Evolutionary conservation across 2,797 vertebrate genomes (phyloP).

Genomic region (Loris lydekkerianus): DNA sequence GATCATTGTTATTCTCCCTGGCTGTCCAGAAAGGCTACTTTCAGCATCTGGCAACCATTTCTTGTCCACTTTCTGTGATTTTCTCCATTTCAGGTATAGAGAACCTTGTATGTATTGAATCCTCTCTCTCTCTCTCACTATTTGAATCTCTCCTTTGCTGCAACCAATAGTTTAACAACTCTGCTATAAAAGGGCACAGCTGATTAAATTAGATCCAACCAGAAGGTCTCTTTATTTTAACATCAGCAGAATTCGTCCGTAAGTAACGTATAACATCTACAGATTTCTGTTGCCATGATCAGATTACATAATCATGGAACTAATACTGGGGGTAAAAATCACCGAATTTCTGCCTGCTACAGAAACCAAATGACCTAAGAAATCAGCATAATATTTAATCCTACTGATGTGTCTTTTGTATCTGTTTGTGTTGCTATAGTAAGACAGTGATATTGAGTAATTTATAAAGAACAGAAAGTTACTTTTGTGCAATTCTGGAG

Average conservation of each 20-base stretch:
- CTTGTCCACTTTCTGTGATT: neutral
- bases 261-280: neutral
- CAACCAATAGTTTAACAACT: neutral
- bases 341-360: neutral
- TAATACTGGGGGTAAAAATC: neutral
- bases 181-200: neutral
- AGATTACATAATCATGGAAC: fast-evolving
- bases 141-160: neutral
- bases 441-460: neutral
- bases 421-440: neutral
- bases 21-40: neutral
- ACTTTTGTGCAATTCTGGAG: neutral
- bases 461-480: neutral
- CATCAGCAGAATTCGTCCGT: neutral
- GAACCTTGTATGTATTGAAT: neutral
- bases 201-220: neutral
- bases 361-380: neutral
- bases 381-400: neutral
- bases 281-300: neutral
- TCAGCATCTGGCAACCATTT: neutral
- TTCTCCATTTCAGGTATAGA: neutral
- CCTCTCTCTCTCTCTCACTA: neutral
- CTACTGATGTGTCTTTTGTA: neutral
- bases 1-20: neutral
- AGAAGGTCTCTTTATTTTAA: neutral